Conservation (phyloP, 2,888 invertebrate species). For the Fissipunctia ypsillon region DNA sequence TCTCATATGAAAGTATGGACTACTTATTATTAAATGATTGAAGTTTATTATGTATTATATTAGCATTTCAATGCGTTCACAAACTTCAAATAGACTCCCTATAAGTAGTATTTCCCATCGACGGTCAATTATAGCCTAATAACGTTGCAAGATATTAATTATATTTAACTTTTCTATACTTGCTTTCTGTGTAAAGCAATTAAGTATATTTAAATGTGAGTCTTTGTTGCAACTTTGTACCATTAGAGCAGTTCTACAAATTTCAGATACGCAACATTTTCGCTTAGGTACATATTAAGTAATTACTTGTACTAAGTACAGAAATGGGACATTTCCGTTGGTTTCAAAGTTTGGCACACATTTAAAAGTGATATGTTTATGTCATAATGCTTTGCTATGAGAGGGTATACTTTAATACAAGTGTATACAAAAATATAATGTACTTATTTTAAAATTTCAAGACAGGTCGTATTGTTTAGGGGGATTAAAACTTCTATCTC, state of each 20-base stretch:
- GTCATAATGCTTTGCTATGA: constrained; percentile 61
- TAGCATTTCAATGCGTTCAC: constrained; percentile 48
- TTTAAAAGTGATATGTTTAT: constrained; percentile 80
- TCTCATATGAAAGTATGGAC: constrained; percentile 59
- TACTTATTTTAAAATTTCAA: constrained; percentile 38
- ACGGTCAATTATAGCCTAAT: constrained; percentile 27
- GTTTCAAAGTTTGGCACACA: constrained; percentile 83
- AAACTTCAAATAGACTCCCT: constrained; percentile 51
- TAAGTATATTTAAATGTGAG: constrained; percentile 56
- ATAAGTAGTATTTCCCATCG: constrained; percentile 41
- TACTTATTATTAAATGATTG: constrained; percentile 46
- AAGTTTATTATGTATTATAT: constrained; percentile 38
- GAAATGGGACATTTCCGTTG: constrained; percentile 80
- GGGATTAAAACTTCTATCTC: constrained; percentile 46
- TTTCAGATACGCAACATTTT: constrained; percentile 51
- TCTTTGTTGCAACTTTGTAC: constrained; percentile 69
- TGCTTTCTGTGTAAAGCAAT: constrained; percentile 41
- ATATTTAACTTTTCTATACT: constrained; percentile 25
- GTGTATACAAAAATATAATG: constrained; percentile 74
- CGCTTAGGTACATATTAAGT: constrained; percentile 53
- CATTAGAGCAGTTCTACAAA: constrained; percentile 58
- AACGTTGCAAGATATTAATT: constrained; percentile 38
- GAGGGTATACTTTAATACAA: constrained; percentile 65
- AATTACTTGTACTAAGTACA: constrained; percentile 65
- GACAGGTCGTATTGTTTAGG: constrained; percentile 21